Conservation (phyloP, 2,113 vertebrate genomes). For the Rhagologus leucostigma region DNA sequence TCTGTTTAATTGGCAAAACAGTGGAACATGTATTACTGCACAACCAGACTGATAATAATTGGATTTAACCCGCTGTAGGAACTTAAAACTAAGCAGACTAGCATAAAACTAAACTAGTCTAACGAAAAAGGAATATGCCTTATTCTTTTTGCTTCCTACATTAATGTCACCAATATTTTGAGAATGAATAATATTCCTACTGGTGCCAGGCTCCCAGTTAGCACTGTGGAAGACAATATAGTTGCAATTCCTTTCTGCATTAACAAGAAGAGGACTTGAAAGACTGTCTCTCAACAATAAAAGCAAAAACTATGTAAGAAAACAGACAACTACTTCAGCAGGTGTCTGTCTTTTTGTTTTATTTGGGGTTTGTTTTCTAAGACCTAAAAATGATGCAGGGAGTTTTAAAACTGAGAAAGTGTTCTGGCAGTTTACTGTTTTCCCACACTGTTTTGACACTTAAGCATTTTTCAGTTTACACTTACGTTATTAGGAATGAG, state of each 20-base stretch:
- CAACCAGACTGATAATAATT: background rate
- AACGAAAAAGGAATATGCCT: background rate
- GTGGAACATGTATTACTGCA: background rate
- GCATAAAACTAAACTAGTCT: background rate
- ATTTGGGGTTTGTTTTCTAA: background rate
- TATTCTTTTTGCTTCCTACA: background rate
- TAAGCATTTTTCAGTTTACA: background rate
- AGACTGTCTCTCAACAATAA: background rate
- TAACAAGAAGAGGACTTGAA: background rate
- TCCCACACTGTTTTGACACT: background rate
- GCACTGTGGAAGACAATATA: background rate
- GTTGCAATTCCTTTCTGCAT: background rate
- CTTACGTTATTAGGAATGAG: constrained; percentile 73
- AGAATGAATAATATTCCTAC: background rate
- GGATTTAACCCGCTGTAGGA: background rate
- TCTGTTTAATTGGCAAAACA: background rate
- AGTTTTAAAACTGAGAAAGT: background rate
- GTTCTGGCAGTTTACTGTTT: background rate
- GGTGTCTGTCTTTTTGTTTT: background rate
- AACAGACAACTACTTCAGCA: background rate
- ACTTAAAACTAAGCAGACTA: background rate
- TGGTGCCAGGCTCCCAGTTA: background rate
- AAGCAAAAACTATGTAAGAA: background rate
- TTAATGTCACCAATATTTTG: background rate
- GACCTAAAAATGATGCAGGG: background rate